Base-by-base conservation (phyloP, 2,888 invertebrate genomes). In the Anthophora plumipes region DNA sequence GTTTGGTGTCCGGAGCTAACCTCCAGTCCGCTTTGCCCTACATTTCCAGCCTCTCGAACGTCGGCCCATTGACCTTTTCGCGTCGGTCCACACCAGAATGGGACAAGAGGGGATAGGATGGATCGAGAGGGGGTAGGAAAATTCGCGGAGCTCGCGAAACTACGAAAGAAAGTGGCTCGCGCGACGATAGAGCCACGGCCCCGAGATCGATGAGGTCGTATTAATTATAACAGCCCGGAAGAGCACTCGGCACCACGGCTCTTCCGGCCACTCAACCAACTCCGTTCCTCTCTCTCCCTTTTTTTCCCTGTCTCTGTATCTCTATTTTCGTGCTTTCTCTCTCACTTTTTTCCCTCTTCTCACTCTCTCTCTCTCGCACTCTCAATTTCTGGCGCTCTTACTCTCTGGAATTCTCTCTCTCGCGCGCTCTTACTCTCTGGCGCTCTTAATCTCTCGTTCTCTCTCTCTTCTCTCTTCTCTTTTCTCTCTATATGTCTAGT, bases 221-320 rank as follows among this genome's bases (percentile, higher is more conserved):
- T 89, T 89, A 89, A 88, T 89, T 87, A 88, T 80, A 84, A 85
- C 79, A 84, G 83, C 67, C 67, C 61, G 55, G 77, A 80, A 88
- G 80, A 46, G 85, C 72, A 57, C 84, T 86, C 50, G 12, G 60
- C 9, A 4, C 41, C 50, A 22, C 31, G 43, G 25, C 52, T 20
- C 54, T 61, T 72, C 66, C 59, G 57, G 41, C 48, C 63, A 52
- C 63, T 77, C 64, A 41, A 73, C 37, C 39, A 0, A n/a, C n/a
- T n/a, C n/a, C n/a, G n/a, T n/a, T n/a, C n/a, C n/a, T 50, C 50
- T 50, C n/a, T n/a, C 50, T 17, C 50, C 31, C 31, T 31, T 31
- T 31, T 31, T 4, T n/a, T 31, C 31, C 4, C 4, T 31, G 2
- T 4, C 4, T 31, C 31, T 31, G 31, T 31, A 1, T 31, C 31